Conservation (phyloP, 2,797 vertebrate genomes). For the Pipistrellus pipistrellus region DNA sequence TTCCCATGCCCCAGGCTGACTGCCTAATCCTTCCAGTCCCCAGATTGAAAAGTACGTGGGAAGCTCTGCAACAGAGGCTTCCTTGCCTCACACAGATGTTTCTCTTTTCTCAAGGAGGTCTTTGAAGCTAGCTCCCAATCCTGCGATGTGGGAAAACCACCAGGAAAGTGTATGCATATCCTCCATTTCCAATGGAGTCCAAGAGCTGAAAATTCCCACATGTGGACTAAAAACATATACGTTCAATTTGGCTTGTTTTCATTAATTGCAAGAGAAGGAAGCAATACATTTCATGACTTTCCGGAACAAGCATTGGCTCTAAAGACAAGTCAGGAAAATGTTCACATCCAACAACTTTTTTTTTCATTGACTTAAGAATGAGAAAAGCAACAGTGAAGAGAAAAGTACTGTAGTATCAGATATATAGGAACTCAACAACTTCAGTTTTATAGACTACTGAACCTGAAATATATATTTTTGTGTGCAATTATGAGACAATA, state of each 20-base stretch:
- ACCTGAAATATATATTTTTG: neutral
- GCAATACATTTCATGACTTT: neutral
- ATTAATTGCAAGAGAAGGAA: slow-evolving; percentile 11
- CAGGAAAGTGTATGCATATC: neutral
- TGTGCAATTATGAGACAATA: slow-evolving; percentile 26
- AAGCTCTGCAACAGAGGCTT: neutral
- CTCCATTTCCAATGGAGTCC: neutral
- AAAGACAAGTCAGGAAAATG: neutral
- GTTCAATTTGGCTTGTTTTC: neutral
- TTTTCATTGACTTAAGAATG: neutral
- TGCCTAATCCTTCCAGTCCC: neutral
- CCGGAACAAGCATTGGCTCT: neutral
- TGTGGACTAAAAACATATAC: neutral
- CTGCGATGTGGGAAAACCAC: neutral
- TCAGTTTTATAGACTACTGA: neutral
- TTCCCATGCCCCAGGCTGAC: too few species aligned
- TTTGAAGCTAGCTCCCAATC: neutral
- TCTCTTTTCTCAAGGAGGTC: neutral
- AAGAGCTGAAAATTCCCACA: neutral
- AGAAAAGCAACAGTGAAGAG: neutral
- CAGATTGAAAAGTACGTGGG: neutral
- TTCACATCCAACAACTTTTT: neutral
- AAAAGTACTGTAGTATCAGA: neutral
- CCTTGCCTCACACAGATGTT: neutral
- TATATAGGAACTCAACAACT: neutral